phyloP scores from a whole-genome alignment of 2,888 invertebrate genomes.

The Cryptocephalus moraei region DNA sequence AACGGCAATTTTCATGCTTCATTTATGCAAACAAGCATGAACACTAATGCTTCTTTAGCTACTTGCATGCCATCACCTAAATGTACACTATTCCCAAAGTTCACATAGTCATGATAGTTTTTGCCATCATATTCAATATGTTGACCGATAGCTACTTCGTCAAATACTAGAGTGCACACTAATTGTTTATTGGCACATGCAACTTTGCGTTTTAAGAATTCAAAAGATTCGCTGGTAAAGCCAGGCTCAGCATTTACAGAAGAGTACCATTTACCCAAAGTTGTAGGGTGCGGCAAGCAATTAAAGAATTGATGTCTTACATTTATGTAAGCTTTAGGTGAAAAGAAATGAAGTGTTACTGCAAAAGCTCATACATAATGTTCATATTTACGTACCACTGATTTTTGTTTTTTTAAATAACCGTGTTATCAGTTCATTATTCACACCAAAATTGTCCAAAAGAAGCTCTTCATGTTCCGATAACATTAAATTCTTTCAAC shows the following conservation, averaged over 20 bases:
- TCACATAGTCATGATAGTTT: too few species aligned
- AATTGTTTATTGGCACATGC: too few species aligned
- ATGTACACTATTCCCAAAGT: too few species aligned
- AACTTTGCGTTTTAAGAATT: conserved; percentile 1
- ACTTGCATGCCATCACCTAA: too few species aligned
- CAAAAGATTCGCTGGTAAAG: background rate
- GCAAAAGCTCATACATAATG: background rate
- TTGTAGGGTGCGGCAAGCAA: conserved; percentile 1
- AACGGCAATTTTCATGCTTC: too few species aligned
- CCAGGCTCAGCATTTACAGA: background rate
- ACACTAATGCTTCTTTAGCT: too few species aligned
- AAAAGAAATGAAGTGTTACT: conserved; percentile 2
- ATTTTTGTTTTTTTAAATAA: conserved; percentile 1
- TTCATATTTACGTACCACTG: background rate
- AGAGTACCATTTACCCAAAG: conserved; percentile 1
- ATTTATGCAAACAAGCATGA: too few species aligned
- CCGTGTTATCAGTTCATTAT: background rate
- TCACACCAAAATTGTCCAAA: background rate
- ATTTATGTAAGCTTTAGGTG: background rate
- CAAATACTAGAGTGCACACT: too few species aligned
- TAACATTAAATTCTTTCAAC: background rate
- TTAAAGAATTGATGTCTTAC: background rate
- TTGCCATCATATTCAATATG: too few species aligned
- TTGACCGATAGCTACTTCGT: too few species aligned
- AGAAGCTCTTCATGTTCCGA: background rate